phyloP scores from a whole-genome alignment of 2,888 invertebrate genomes.

The Trichogramma dendrolimi region DNA sequence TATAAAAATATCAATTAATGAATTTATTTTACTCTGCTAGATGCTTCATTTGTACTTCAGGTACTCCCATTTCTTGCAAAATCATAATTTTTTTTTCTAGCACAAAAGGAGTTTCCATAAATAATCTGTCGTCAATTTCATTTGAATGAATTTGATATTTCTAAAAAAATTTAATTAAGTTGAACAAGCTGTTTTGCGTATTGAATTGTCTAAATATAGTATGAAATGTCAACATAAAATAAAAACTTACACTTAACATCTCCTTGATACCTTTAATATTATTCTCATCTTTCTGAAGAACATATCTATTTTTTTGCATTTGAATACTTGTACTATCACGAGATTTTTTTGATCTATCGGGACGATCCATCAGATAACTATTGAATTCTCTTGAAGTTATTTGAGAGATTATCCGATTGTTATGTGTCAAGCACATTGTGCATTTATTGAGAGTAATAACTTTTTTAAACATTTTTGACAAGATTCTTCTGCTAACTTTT shows the following conservation, averaged over 20 bases:
- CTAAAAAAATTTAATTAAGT: constrained; percentile 20
- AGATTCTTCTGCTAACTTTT: no score
- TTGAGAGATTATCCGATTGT: no score
- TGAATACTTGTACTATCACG: no score
- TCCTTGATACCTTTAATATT: constrained; percentile 1
- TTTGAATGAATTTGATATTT: constrained; percentile 19
- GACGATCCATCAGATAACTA: not conserved
- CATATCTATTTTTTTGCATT: no score
- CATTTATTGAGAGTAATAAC: no score
- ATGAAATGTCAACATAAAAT: not conserved
- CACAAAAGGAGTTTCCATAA: constrained; percentile 5
- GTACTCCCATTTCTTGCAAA: constrained; percentile 39
- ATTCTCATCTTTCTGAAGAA: not conserved
- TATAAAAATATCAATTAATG: no score
- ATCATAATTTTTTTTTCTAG: constrained; percentile 36
- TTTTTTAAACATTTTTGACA: no score
- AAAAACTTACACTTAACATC: constrained; percentile 26
- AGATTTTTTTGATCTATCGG: not conserved
- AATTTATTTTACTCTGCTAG: constrained; percentile 29
- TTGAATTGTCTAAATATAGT: constrained; percentile 1
- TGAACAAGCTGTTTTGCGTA: not conserved
- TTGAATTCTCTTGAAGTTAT: not conserved
- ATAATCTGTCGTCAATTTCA: constrained; percentile 15
- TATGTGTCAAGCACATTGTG: no score
- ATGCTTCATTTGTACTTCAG: constrained; percentile 15